Percentiles rank a stretch among this genome's conserved stretches.
phyloP scores from a whole-genome alignment of 2,113 vertebrate species.

The Aythya baeri region DNA sequence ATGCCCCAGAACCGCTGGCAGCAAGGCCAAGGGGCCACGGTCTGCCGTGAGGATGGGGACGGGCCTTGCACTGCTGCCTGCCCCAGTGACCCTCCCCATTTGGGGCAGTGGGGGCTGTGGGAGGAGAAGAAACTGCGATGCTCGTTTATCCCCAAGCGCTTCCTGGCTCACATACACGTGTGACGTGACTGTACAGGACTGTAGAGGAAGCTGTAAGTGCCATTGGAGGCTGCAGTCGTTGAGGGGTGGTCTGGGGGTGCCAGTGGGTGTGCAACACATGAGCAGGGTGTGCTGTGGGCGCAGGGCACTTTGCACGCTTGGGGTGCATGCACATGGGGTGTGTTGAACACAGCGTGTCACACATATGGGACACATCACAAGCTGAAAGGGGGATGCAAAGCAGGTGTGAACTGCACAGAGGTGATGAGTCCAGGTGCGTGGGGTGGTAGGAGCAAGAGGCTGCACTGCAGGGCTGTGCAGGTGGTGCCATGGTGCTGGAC shows the following conservation, averaged over 20 bases:
- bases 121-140: not conserved
- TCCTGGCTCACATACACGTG: not conserved
- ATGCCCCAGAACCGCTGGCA: not conserved
- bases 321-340: not conserved
- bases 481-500: not conserved
- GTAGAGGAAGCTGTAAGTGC: rapidly evolving
- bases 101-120: not conserved
- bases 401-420: rapidly evolving
- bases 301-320: rapidly evolving
- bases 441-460: no score
- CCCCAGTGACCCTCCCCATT: not conserved
- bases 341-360: rapidly evolving
- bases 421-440: rapidly evolving
- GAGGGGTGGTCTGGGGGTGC: not conserved
- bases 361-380: rapidly evolving
- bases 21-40: not conserved
- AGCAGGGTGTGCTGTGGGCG: rapidly evolving
- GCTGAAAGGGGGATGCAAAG: rapidly evolving
- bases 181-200: not conserved
- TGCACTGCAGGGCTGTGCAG: no score
- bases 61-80: not conserved
- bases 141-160: rapidly evolving
- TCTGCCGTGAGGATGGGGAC: not conserved
- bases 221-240: rapidly evolving
- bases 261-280: rapidly evolving